Evolutionary conservation across 2,113 vertebrate genomes (phyloP), one percentile per base, ranked within the genome.

Genomic region (Origma solitaria): DNA sequence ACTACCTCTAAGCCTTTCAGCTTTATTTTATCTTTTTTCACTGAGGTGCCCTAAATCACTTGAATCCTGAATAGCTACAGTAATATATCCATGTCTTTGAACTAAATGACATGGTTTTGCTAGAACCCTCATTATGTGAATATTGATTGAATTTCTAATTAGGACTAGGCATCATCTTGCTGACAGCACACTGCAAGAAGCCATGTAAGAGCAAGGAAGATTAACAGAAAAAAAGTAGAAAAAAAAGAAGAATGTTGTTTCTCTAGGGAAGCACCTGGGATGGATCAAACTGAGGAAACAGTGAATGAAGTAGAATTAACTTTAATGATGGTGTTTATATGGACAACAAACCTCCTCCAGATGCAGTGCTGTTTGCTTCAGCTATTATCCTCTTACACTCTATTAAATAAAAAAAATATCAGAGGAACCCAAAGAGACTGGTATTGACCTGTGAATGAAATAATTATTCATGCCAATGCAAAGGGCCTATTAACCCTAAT

Each of bases 91-190:
- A 38, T 47, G 89, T 91, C 78, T 95, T 97, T 96, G 96, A 96
- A 96, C 85, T 91, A 94, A 97, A 93, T 95, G 85, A 95, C 89
- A 91, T 61, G 86, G 66, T 92, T 96, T 96, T 90, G 33, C 92
- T 93, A 75, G 90, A 90, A 84, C 51, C 42, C 57, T 96, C 85
- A 92, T 97, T 94, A 96, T 68, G 58, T 91, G 92, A 78, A 64
- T 96, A 95, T 94, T 92, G 93, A 94, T 88, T 94, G 91, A 91
- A 93, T 90, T 94, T 93, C 82, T 96, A 97, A 97, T 93, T 95
- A 82, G 31, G 77, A 68, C 79, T 51, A 83, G 84, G 60, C 82
- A 79, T 96, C 82, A 68, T 91, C 84, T 92, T 82, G 50, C 80
- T 88, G 88, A 95, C 95, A 94, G 82, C 45, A 66, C 70, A 76